Percentiles rank a stretch among this genome's conserved stretches.
Evolutionary conservation across 2,888 invertebrate genomes (phyloP).

Genomic region (Periphyllus acericola): DNA sequence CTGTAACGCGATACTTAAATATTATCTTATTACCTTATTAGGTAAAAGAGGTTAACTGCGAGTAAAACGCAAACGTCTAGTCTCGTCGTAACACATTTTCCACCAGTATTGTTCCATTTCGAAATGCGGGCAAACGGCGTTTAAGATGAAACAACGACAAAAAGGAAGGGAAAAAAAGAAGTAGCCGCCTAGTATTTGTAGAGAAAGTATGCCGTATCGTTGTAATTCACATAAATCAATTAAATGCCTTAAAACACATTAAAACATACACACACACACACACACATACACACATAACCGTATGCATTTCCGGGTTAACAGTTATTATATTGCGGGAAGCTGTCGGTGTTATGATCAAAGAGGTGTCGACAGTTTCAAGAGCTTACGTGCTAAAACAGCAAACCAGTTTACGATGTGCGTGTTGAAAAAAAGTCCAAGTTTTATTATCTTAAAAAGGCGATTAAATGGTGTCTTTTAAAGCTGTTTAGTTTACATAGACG

Average conservation of each 20-base stretch:
- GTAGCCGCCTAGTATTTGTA: constrained; percentile 24
- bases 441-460: constrained; percentile 32
- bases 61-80: constrained; percentile 38
- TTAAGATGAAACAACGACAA: constrained; percentile 23
- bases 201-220: constrained; percentile 60
- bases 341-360: constrained; percentile 41
- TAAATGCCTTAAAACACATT: constrained; percentile 45
- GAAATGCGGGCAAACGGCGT: constrained; percentile 52
- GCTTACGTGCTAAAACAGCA: constrained; percentile 8
- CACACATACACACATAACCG: background rate
- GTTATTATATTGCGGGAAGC: constrained; percentile 19
- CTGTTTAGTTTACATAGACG: background rate
- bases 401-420: constrained; percentile 43
- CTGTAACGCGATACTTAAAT: constrained; percentile 46
- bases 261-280: background rate
- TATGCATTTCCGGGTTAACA: constrained; percentile 47
- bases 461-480: constrained; percentile 15
- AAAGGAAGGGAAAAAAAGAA: constrained; percentile 25
- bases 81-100: constrained; percentile 60
- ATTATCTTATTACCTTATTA: constrained; percentile 43
- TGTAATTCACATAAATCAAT: constrained; percentile 55
- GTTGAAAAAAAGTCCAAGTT: constrained; percentile 16
- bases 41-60: constrained; percentile 60
- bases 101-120: constrained; percentile 54
- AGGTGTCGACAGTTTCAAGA: constrained; percentile 51